A percentile compares a stretch with the other conserved stretches of the same genome.
These are phyloP conservation scores for Oxygymnocypris stewartii DNA, from an alignment of 2,113 vertebrate species.

Conservation along the genomic window DNA sequence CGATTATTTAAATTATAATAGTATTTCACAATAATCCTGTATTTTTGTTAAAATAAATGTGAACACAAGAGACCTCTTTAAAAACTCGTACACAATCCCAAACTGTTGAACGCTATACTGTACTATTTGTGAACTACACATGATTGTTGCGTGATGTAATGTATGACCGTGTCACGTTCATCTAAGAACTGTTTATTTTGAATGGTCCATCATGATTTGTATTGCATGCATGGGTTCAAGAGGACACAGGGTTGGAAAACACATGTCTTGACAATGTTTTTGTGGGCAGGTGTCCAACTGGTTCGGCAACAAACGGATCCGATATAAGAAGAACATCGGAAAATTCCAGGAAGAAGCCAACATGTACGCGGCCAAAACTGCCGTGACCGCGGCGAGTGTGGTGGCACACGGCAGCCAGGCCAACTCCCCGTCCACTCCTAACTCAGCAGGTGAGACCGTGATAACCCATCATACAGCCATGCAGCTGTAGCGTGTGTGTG, in stretches of 20 bases:
- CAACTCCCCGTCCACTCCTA: conserved; percentile 98
- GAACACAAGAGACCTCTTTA: not conserved
- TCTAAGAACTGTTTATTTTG: not conserved
- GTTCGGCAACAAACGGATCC: conserved; percentile 99
- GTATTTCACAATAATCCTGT: not conserved
- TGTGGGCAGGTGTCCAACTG: conserved; percentile 96
- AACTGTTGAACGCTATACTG: not conserved
- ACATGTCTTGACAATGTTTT: conserved; percentile 19
- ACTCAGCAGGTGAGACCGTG: conserved; percentile 91
- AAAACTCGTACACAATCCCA: not conserved
- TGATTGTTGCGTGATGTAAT: not conserved
- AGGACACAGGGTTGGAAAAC: not conserved
- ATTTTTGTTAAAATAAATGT: not conserved
- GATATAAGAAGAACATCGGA: conserved; percentile 99
- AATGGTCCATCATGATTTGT: not conserved
- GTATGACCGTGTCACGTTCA: not conserved
- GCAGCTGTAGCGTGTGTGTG: not conserved
- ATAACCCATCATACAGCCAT: not conserved
- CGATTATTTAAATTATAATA: no score
- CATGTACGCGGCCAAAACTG: conserved; percentile 99
- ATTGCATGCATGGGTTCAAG: not conserved
- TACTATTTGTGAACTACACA: not conserved
- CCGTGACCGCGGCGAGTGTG: conserved; percentile 94
- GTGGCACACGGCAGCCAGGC: conserved; percentile 99
- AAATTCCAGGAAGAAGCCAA: conserved; percentile 99